Percentiles rank a stretch among this genome's conserved stretches.
phyloP scores from a whole-genome alignment of 2,113 vertebrate species.

The Aptenodytes forsteri region DNA sequence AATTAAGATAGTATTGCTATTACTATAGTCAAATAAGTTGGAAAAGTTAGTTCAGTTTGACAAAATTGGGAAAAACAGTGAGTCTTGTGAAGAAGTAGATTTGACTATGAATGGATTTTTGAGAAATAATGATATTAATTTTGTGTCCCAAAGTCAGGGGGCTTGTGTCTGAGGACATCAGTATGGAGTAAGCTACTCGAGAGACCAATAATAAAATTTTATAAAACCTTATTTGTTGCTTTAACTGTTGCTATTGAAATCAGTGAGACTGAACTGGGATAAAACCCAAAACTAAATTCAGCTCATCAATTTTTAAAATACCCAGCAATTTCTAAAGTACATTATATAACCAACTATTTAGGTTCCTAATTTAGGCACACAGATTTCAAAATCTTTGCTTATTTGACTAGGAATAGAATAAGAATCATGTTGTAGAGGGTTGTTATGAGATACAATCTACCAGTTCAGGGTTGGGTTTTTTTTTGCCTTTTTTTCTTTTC shows the following conservation, averaged over 20 bases:
- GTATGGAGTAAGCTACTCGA: background rate
- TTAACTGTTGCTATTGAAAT: background rate
- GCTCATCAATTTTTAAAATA: background rate
- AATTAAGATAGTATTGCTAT: background rate
- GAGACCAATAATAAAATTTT: background rate
- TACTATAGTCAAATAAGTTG: background rate
- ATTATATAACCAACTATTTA: background rate
- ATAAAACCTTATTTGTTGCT: background rate
- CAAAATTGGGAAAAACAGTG: background rate
- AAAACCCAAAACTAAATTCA: background rate
- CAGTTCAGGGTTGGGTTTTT: background rate
- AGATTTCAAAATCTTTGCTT: background rate
- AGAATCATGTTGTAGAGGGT: background rate
- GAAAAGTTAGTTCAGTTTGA: background rate
- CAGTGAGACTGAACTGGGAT: background rate
- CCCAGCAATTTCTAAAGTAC: background rate
- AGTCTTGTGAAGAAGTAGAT: background rate
- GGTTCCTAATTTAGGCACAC: background rate
- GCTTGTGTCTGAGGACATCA: background rate
- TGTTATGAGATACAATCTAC: background rate
- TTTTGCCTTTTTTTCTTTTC: background rate
- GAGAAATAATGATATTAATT: background rate
- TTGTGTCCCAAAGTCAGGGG: background rate
- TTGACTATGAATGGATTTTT: background rate
- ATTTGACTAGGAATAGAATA: background rate